Conservation (phyloP, 2,888 invertebrate species). For the Clanis bilineata region DNA sequence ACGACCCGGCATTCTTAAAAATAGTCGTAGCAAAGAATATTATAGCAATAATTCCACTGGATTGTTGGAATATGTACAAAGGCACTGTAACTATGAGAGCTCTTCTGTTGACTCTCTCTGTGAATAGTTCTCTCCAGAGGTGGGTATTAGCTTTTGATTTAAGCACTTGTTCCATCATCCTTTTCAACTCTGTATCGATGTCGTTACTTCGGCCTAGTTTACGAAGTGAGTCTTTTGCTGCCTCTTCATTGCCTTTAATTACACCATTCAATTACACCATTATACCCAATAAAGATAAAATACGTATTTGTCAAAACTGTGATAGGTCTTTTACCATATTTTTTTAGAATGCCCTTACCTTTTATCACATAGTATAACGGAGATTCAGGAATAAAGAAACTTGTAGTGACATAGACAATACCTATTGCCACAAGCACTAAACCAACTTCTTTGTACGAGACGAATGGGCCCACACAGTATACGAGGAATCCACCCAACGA, state of each 20-base stretch:
- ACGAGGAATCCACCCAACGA: constrained; percentile 18
- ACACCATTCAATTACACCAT: no score
- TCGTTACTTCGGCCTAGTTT: constrained; percentile 21
- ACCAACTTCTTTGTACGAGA: constrained; percentile 13
- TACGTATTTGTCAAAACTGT: no score
- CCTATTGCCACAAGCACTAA: not conserved
- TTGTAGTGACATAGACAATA: not conserved
- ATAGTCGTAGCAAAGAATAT: constrained; percentile 48
- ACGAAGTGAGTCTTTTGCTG: constrained; percentile 18
- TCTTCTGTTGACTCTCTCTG: constrained; percentile 41
- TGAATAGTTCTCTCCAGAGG: constrained; percentile 21
- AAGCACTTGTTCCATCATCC: constrained; percentile 19
- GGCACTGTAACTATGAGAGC: constrained; percentile 43
- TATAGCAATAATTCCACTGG: constrained; percentile 44
- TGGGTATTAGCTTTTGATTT: constrained; percentile 13
- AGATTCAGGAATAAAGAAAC: constrained; percentile 13
- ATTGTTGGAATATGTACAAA: constrained; percentile 41
- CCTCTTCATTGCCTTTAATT: constrained; percentile 19
- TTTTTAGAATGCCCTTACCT: not conserved
- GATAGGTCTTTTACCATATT: no score
- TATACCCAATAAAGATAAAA: not conserved
- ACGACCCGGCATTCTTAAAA: constrained; percentile 44
- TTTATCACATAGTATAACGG: constrained; percentile 13
- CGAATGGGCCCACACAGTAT: constrained; percentile 25
- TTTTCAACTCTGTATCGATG: constrained; percentile 20